These are phyloP conservation scores for Ectropis crepuscularia DNA, from an alignment of 2,888 invertebrate species.

Conservation along the genomic window DNA sequence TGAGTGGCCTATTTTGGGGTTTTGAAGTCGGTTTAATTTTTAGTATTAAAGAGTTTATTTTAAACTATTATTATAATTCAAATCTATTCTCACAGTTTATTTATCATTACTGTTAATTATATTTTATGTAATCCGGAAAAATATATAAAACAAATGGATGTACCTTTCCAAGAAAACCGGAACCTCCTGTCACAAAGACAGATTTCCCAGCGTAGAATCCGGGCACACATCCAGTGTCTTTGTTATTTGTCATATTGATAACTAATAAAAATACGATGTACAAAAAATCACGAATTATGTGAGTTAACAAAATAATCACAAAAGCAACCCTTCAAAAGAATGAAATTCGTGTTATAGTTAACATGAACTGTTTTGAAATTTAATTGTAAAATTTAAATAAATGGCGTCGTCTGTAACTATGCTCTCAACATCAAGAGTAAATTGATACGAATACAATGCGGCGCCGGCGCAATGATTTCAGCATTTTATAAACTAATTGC, in stretches of 20 bases:
- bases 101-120: no score
- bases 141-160: slow-evolving; percentile 6
- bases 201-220: slow-evolving; percentile 55
- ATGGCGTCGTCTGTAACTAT: not conserved
- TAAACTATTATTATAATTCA: no score
- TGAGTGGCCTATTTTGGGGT: no score
- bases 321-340: no score
- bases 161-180: slow-evolving; percentile 48
- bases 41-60: no score
- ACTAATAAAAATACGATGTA: not conserved
- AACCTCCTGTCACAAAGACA: slow-evolving; percentile 55
- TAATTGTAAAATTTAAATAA: not conserved
- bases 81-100: no score
- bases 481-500: not conserved
- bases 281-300: no score
- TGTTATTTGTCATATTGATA: not conserved
- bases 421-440: not conserved
- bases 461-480: not conserved
- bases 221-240: slow-evolving; percentile 35
- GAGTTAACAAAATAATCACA: no score
- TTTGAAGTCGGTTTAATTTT: no score
- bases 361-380: not conserved
- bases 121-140: no score
- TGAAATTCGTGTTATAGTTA: not conserved
- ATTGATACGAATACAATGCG: not conserved